Conservation (phyloP, 2,888 invertebrate species). For the Cryptocephalus moraei region DNA sequence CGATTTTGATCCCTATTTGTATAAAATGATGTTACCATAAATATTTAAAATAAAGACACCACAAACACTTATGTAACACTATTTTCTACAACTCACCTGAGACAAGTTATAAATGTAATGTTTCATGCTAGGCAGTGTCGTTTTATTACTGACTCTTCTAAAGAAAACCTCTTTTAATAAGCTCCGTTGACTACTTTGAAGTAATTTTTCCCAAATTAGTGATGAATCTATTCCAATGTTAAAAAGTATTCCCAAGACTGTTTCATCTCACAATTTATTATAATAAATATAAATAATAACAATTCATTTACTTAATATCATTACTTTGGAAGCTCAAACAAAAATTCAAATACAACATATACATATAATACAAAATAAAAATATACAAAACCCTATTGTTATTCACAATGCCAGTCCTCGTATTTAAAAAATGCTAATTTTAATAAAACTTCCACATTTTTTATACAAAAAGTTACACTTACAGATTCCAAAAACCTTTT, state of each 20-base stretch:
- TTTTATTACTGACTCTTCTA: no score
- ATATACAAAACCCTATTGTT: conserved; percentile 9
- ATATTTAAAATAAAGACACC: no score
- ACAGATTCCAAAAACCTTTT: no score
- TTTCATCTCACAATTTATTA: not conserved
- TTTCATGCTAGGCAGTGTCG: no score
- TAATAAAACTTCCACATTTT: not conserved
- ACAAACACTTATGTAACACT: no score
- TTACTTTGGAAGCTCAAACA: conserved; percentile 7
- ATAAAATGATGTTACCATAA: no score
- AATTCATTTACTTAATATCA: not conserved
- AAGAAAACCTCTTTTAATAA: not conserved
- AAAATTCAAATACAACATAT: conserved; percentile 14
- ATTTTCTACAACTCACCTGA: no score
- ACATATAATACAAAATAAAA: conserved; percentile 14
- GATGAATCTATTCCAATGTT: not conserved
- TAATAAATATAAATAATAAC: not conserved
- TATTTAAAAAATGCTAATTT: not conserved
- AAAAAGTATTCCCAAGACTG: no score
- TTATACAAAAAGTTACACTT: not conserved
- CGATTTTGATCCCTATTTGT: no score
- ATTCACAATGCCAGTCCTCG: not conserved
- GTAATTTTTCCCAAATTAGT: not conserved
- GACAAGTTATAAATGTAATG: no score
- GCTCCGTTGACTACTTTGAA: not conserved